These are phyloP conservation scores for Brachypterus glaber DNA, from an alignment of 2,888 invertebrate genomes.

Conservation along the genomic window DNA sequence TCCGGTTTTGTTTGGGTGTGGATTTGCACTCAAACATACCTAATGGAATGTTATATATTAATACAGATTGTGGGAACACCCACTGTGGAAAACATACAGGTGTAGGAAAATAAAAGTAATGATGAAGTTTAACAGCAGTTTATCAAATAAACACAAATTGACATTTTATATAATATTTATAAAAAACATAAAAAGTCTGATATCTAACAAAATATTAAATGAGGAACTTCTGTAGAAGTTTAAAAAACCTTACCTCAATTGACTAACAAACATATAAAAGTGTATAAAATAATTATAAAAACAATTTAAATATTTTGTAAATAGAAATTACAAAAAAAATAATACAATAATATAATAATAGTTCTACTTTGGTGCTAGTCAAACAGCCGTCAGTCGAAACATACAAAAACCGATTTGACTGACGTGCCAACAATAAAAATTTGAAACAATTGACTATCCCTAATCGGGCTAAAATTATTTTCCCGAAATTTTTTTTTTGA, in stretches of 20 bases:
- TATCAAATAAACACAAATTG: conserved; percentile 43
- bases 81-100: neutral
- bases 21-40: neutral
- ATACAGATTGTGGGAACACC: neutral
- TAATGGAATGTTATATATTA: neutral
- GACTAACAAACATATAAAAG: conserved; percentile 43
- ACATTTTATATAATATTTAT: conserved; percentile 42
- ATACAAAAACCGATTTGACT: conserved; percentile 34
- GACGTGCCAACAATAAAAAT: conserved; percentile 39
- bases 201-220: conserved; percentile 42
- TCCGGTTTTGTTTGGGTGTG: no score
- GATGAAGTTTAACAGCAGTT: conserved; percentile 40
- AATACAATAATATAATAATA: conserved; percentile 30
- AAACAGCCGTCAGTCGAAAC: conserved; percentile 33
- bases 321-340: conserved; percentile 35
- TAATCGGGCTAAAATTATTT: conserved; percentile 33
- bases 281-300: conserved; percentile 42
- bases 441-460: conserved; percentile 41
- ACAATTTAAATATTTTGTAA: conserved; percentile 38
- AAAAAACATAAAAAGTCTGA: conserved; percentile 44
- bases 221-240: conserved; percentile 38
- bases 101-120: conserved; percentile 9
- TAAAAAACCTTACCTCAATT: conserved; percentile 38
- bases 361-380: conserved; percentile 40
- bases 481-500: no score